Percentiles rank a stretch among this genome's conserved stretches.
Conservation (phyloP, 2,888 invertebrate species). For the Heliconius sara region DNA sequence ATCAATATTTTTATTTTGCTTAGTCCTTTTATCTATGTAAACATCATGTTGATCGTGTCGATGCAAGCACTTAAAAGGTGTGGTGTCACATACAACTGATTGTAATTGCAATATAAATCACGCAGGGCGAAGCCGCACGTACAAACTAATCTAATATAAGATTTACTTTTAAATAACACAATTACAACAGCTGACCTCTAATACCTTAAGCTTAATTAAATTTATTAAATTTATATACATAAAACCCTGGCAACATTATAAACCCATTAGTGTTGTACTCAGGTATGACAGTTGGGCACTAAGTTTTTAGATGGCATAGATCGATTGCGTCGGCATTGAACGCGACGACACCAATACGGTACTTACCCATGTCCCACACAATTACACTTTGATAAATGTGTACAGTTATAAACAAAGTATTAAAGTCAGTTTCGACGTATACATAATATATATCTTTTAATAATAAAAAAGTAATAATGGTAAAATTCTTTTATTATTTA, state of each 20-base stretch:
- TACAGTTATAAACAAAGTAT: background rate
- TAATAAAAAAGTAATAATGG: background rate
- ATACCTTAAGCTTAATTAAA: background rate
- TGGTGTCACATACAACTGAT: too few species aligned
- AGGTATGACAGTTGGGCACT: slow-evolving; percentile 9
- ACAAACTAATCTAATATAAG: background rate
- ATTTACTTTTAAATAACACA: background rate
- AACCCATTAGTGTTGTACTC: slow-evolving; percentile 5
- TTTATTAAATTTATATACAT: background rate
- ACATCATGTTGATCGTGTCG: too few species aligned
- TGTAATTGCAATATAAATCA: too few species aligned
- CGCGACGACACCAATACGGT: slow-evolving; percentile 32
- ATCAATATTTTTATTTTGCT: too few species aligned
- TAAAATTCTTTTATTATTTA: background rate
- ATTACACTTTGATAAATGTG: background rate
- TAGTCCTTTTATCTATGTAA: too few species aligned
- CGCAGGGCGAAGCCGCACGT: too few species aligned
- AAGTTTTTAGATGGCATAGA: slow-evolving; percentile 37
- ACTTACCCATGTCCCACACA: slow-evolving; percentile 16
- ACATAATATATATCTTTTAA: background rate
- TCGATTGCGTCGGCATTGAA: slow-evolving; percentile 43
- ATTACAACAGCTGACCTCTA: background rate
- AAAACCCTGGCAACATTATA: background rate
- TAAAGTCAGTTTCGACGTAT: background rate
- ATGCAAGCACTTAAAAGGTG: too few species aligned